A percentile compares a stretch with the other conserved stretches of the same genome.
These are phyloP conservation scores for Etia nguti DNA, from an alignment of 2,113 vertebrate genomes.

Conservation along the genomic window DNA sequence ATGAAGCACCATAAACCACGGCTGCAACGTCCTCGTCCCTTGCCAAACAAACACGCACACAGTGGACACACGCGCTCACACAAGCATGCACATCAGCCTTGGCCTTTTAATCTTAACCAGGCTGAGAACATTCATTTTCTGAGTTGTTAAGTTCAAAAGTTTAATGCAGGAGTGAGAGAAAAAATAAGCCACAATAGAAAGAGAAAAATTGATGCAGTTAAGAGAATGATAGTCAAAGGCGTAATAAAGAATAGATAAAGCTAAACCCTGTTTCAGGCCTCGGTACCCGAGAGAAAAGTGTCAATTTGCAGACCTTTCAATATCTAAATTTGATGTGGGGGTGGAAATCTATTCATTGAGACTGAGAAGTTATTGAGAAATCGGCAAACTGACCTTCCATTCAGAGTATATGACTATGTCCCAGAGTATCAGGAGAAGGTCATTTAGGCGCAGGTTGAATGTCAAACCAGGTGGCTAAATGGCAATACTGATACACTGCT, in stretches of 20 bases:
- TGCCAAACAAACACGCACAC: conserved; percentile 9
- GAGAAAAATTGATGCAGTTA: neutral
- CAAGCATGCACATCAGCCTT: neutral
- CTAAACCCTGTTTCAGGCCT: neutral
- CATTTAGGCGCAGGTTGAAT: conserved; percentile 4
- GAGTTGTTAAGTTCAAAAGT: conserved; percentile 46
- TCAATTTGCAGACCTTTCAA: conserved; percentile 15
- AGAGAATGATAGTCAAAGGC: neutral
- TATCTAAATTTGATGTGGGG: neutral
- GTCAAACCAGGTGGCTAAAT: conserved; percentile 11
- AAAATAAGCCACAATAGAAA: neutral
- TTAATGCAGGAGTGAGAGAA: neutral
- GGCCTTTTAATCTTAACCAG: conserved; percentile 18
- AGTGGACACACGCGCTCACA: neutral
- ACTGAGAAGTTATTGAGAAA: conserved; percentile 21
- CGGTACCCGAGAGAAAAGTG: neutral
- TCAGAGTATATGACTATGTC: neutral
- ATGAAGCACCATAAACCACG: conserved; percentile 47
- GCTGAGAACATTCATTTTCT: conserved; percentile 43
- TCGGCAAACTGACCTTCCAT: neutral
- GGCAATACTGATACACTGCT: conserved; percentile 25
- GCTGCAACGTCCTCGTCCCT: neutral
- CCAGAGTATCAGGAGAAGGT: conserved; percentile 5
- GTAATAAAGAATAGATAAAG: neutral
- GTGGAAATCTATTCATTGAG: neutral